Base-by-base conservation (phyloP, 1,140 invertebrate species). In the Charaxes varanes region DNA sequence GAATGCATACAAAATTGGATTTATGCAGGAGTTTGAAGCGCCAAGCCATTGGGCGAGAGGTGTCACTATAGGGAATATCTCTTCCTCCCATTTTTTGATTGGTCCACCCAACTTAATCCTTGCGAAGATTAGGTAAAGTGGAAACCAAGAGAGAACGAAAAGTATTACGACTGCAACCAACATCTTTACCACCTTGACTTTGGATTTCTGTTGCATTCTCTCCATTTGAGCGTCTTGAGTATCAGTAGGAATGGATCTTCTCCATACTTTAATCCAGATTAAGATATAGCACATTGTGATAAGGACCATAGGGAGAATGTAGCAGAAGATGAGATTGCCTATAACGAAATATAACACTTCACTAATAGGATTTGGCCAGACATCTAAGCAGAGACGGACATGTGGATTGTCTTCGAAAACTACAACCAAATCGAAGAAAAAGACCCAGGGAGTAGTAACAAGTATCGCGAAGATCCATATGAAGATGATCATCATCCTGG, bases 41-140 rank as follows among this genome's bases (percentile, higher is more conserved):
- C 96, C 97, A 1, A 99, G 85, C 97, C 97, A 99, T 78, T 99
- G 97, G 0, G 97, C 96, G 15, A 98, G 89, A 0, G 97, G 97
- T 6, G 93, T 92, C 0, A 92, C 90, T 1, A 95, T 89, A 6
- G 91, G 89, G 1, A 96, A 81, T 7, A 96, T 85, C 35, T 94
- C 90, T 50, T 94, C 91, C 59, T 94, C 93, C 79, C 88, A 91
- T 2, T 88, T 81, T 36, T 89, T 86, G 0, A 91, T 86, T 1
- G 89, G 86, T 2, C 89, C 90, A 10, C 92, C 90, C 1, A 97
- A 85, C 70, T 97, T 97, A 58, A 96, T 92, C 36, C 94, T 85
- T 0, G 93, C 91, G 61, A 96, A 96, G 53, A 97, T 94, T 2
- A 91, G 88, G 84, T 99, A 98, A 5, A 99, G 87, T 0, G 97